Evolutionary conservation across 2,888 invertebrate species (phyloP), one percentile per base, ranked within the genome.

Genomic region (Marronus borbonicus): DNA sequence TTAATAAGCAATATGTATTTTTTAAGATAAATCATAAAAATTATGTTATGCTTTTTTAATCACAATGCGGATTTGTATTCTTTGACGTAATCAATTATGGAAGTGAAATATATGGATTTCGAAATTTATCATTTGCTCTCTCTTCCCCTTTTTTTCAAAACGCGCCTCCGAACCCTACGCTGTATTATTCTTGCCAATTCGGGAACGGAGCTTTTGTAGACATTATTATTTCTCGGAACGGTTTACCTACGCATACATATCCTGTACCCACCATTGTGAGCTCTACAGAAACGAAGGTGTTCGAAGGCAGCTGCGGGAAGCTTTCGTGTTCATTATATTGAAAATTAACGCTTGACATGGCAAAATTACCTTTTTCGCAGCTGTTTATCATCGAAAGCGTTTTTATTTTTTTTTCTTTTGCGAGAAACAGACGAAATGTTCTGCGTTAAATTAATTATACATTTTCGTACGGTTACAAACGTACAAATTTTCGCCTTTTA

Each of bases 291-390:
- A 20, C 68, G 72, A 60, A 74, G 72, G 60, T 74, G 72, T 60
- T 44, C 49, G 72, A 44, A 62, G 60, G 60, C 72, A 74, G 72
- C 72, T 74, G 72, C 58, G 60, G 55, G 55, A 14, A 55, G 62
- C 60, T 74, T 74, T 74, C 72, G 72, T 60, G 49, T 60, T 60
- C 72, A 60, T 74, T 74, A 60, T 74, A 74, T 74, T 62, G 72
- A 74, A 60, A 74, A 74, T 74, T 74, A 74, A 74, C 72, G 72
- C 60, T 60, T 74, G 44, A 74, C 72, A 74, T 74, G 72, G 60
- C 72, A 60, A 74, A 60, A 60, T 74, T 74, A 74, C 72, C 60
- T 74, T 60, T 70, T 60, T 60, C 28, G 60, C 72, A 60, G 72
- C 72, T 60, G 72, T 74, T 74, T 60, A 36, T 74, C 24, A 74